Percentiles rank a stretch among this genome's conserved stretches.
Conservation (phyloP, 2,113 vertebrate genomes). For the Petromus typicus region DNA sequence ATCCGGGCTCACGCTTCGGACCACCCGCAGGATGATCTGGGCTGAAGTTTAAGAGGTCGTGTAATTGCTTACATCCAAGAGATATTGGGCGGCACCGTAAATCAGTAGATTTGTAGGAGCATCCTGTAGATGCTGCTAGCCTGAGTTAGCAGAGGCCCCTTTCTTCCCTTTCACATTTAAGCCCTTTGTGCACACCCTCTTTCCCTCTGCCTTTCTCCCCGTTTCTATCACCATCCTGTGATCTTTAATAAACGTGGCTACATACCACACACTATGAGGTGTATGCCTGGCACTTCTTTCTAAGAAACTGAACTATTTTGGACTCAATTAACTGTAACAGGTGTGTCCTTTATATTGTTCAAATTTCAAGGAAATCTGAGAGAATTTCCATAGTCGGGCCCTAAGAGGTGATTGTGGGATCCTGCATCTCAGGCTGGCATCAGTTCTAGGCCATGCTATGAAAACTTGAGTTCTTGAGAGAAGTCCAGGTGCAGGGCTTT, state of each 20-base stretch:
- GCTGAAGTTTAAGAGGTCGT: not conserved
- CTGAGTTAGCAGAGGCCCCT: not conserved
- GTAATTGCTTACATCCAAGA: not conserved
- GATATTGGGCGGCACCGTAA: not conserved
- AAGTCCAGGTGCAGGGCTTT: not conserved
- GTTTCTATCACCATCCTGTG: not conserved
- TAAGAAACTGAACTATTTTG: not conserved
- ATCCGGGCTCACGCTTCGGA: not conserved
- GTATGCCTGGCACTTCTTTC: not conserved
- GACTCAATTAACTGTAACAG: not conserved
- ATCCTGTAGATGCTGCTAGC: not conserved
- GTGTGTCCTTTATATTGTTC: not conserved
- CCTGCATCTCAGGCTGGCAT: not conserved
- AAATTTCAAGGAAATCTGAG: not conserved
- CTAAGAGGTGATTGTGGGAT: not conserved
- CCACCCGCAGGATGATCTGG: not conserved
- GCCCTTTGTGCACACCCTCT: too few relatives aligned
- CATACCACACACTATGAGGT: not conserved
- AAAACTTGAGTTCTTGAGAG: not conserved
- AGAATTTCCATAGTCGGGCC: not conserved
- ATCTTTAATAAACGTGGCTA: not conserved
- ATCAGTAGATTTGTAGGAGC: not conserved
- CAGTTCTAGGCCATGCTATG: not conserved
- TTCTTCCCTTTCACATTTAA: not conserved
- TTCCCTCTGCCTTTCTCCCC: not conserved